These are phyloP conservation scores for Chrysocyon brachyurus DNA, from an alignment of 2,797 vertebrate genomes.

Conservation along the genomic window DNA sequence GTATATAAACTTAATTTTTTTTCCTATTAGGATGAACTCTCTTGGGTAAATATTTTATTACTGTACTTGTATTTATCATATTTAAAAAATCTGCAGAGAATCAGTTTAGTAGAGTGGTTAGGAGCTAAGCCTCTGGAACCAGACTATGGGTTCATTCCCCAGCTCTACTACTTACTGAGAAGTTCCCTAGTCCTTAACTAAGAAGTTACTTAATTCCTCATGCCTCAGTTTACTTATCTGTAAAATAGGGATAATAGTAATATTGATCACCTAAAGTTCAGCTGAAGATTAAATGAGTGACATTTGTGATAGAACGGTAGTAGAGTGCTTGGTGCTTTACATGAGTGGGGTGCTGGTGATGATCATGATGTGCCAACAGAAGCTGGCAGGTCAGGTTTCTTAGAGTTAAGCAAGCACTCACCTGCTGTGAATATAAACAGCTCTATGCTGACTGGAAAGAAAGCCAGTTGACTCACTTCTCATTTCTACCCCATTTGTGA, in stretches of 20 bases:
- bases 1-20: background rate
- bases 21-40: background rate
- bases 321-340: rapidly evolving
- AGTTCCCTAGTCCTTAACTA: background rate
- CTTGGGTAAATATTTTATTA: background rate
- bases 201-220: background rate
- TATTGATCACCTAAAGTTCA: background rate
- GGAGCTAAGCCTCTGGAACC: background rate
- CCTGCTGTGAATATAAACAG: background rate
- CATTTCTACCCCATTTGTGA: background rate
- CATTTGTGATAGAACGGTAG: background rate
- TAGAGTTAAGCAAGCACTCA: background rate
- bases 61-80: background rate
- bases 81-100: background rate
- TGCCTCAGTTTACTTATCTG: background rate
- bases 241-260: background rate
- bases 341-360: background rate
- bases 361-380: background rate
- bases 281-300: background rate
- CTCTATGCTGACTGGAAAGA: background rate
- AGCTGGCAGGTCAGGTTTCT: background rate
- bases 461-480: background rate
- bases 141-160: background rate
- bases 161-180: background rate
- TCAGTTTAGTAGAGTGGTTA: background rate